Evolutionary conservation across 2,797 vertebrate genomes (phyloP).

Genomic region (Lepus oiostolus): DNA sequence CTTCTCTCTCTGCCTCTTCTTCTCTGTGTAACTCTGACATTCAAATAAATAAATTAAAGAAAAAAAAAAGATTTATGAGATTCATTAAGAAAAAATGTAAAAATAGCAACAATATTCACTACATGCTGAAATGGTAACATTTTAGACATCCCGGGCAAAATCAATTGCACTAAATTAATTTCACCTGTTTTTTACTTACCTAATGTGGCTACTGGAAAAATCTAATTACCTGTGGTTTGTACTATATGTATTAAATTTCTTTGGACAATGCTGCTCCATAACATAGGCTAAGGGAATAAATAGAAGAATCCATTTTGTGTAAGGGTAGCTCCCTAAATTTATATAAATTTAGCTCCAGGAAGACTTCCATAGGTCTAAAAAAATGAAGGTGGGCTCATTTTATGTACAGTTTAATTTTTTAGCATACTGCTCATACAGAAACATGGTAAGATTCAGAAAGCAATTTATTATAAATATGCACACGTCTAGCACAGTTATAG

Average conservation of each 20-base stretch:
- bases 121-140: neutral
- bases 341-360: neutral
- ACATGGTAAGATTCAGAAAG: neutral
- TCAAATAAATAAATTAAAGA: no score
- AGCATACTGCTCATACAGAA: neutral
- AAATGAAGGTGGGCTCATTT: neutral
- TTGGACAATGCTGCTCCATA: neutral
- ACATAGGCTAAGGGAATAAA: neutral
- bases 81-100: neutral
- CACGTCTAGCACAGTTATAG: neutral
- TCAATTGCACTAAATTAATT: neutral
- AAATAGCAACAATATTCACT: neutral
- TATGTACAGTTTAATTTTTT: neutral
- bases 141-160: neutral
- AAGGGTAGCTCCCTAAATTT: neutral
- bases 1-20: no score
- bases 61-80: neutral
- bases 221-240: neutral
- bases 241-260: neutral
- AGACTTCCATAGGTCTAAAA: neutral
- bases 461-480: neutral
- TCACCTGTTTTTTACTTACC: neutral
- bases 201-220: neutral
- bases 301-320: neutral
- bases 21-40: no score